Evolutionary conservation across 1,140 invertebrate species (phyloP), one percentile per base, ranked within the genome.

Genomic region (Cyrtorhinus lividipennis): DNA sequence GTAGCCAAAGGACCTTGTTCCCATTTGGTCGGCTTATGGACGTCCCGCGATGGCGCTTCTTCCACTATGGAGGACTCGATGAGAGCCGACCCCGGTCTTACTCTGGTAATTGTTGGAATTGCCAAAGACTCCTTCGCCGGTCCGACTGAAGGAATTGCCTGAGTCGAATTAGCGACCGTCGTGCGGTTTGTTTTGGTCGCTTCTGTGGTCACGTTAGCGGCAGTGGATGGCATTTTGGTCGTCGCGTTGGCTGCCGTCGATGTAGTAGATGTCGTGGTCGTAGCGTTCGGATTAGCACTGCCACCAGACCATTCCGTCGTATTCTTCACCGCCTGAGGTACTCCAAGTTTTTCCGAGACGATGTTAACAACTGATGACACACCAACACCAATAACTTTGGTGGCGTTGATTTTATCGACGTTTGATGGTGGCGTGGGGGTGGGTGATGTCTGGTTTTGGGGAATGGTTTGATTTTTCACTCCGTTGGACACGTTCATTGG

Each of bases 151-250:
- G 66, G 48, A 20, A 53, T 65, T 60, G 26, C 44, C 22, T 70
- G 68, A 38, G 64, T 69, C 8, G 64, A 64, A 20, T 64, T 62
- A 26, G 67, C 61, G 8, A 73, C 72, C 61, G 68, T 65, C 20
- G 67, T 65, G 15, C 58, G n/a, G 59, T 65, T 68, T 30, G 68
- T 69, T 30, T 66, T 69, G 8, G 67, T 66, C 15, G 63, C 66
- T 59, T 59, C 58, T 1, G 67, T 67, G 2, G 64, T 59, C 20
- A 56, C 62, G 44, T 71, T 73, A 24, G 68, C 66, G 2, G 67
- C 69, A 2, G 67, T 69, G 22, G 67, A 24, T 12, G 59, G 48
- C 62, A 10, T n/a, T 2, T 64, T 48, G 3, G 48, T 46, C 12
- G 23, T 45, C 24, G 57, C 23, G 12, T 23, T 53, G 1, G 48